Percentiles rank a stretch among this genome's conserved stretches.
These are phyloP conservation scores for Thymallus thymallus DNA, from an alignment of 2,113 vertebrate species.

Conservation along the genomic window DNA sequence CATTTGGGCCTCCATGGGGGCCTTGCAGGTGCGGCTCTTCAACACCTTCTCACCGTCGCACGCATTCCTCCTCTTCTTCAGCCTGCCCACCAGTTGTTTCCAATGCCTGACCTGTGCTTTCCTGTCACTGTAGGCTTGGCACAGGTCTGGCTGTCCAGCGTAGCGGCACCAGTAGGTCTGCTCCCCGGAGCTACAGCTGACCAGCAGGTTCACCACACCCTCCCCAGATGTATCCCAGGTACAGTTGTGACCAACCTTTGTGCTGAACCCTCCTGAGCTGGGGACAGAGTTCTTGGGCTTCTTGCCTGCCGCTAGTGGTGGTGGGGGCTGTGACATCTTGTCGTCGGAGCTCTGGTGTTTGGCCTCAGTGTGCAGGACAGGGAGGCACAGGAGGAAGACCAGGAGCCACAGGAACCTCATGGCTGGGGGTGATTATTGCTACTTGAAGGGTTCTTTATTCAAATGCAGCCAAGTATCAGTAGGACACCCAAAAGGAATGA, in stretches of 20 bases:
- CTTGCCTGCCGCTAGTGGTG: constrained; percentile 47
- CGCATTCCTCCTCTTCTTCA: constrained; percentile 75
- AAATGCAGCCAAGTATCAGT: constrained; percentile 44
- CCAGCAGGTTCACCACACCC: constrained; percentile 61
- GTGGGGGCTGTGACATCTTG: constrained; percentile 40
- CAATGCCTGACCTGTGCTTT: constrained; percentile 72
- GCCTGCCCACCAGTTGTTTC: constrained; percentile 81
- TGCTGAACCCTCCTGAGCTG: constrained; percentile 76
- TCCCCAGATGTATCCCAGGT: constrained; percentile 75
- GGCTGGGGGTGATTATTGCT: constrained; percentile 23
- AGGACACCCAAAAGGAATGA: constrained; percentile 34
- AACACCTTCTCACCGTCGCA: constrained; percentile 81
- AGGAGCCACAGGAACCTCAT: constrained; percentile 59
- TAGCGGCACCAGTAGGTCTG: constrained; percentile 74
- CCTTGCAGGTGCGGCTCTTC: constrained; percentile 77
- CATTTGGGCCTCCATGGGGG: constrained; percentile 66
- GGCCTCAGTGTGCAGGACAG: constrained; percentile 40
- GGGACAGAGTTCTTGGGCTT: constrained; percentile 34
- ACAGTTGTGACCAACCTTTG: constrained; percentile 78
- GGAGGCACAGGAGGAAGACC: constrained; percentile 58
- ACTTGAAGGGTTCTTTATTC: constrained; percentile 24
- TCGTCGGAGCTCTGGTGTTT: constrained; percentile 44
- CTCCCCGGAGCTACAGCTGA: constrained; percentile 71
- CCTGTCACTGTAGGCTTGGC: constrained; percentile 69
- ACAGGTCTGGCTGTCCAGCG: constrained; percentile 75